Conservation (phyloP, 2,797 vertebrate genomes). For the Valencia hispanica region DNA sequence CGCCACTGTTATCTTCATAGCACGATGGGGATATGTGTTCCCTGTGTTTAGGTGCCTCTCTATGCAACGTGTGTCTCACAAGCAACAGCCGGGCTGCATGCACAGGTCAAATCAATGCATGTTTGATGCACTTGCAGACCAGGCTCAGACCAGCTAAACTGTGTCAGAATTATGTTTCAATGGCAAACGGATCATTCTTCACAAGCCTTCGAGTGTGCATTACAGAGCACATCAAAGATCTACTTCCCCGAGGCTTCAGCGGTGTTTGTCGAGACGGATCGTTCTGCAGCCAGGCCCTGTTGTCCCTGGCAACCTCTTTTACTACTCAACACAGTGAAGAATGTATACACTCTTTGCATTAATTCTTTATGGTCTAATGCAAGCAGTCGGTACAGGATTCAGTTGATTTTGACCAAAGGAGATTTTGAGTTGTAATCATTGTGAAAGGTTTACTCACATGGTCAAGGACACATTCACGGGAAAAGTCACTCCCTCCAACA, state of each 20-base stretch:
- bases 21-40: not conserved
- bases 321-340: conserved; percentile 21
- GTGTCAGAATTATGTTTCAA: conserved; percentile 33
- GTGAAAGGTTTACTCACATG: conserved; percentile 12
- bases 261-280: conserved; percentile 63
- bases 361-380: conserved; percentile 24
- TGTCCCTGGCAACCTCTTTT: conserved; percentile 53
- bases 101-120: conserved; percentile 1
- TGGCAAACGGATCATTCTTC: conserved; percentile 42
- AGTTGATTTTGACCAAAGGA: conserved; percentile 7
- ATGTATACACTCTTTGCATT: conserved; percentile 5
- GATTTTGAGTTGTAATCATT: conserved; percentile 35
- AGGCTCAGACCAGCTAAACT: conserved; percentile 18
- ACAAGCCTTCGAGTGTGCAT: conserved; percentile 25
- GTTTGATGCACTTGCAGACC: conserved; percentile 4
- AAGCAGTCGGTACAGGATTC: conserved; percentile 13
- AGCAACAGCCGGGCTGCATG: not conserved
- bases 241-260: conserved; percentile 45
- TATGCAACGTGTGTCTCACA: not conserved
- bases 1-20: not conserved
- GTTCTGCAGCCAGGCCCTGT: conserved; percentile 52
- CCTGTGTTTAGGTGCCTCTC: not conserved
- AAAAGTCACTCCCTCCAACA: not conserved
- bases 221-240: conserved; percentile 48
- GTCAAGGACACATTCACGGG: conserved; percentile 28